These are phyloP conservation scores for Nycteola revayana DNA, from an alignment of 2,888 invertebrate genomes.

Conservation along the genomic window DNA sequence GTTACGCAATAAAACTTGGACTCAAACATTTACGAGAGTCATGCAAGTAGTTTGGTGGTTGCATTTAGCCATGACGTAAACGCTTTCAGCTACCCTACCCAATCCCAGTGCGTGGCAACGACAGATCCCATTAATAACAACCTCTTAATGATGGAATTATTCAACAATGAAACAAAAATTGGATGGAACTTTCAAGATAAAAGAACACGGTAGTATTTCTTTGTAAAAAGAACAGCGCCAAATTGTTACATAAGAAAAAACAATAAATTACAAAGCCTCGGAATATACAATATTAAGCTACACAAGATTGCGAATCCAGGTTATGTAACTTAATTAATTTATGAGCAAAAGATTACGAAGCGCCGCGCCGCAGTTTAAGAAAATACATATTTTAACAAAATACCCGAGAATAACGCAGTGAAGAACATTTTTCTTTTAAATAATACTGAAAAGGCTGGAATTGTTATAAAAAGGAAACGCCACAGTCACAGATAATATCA, in stretches of 20 bases:
- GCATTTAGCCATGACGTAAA: slow-evolving; percentile 21
- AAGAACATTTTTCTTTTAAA: too few species aligned
- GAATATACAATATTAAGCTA: slow-evolving; percentile 24
- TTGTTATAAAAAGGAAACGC: too few species aligned
- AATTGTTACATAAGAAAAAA: too few species aligned
- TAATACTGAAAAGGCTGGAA: too few species aligned
- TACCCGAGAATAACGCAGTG: background rate
- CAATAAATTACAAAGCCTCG: slow-evolving; percentile 24
- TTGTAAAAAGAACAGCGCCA: too few species aligned
- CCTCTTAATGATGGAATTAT: slow-evolving; percentile 2
- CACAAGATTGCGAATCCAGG: slow-evolving; percentile 25
- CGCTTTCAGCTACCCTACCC: slow-evolving; percentile 8
- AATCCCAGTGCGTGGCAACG: slow-evolving; percentile 4
- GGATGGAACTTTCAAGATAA: too few species aligned
- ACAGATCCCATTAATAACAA: slow-evolving; percentile 16
- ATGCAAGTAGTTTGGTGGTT: slow-evolving; percentile 20
- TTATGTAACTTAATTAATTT: slow-evolving; percentile 46
- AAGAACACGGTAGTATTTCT: too few species aligned
- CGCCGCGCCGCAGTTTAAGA: slow-evolving; percentile 28
- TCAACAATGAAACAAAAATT: too few species aligned
- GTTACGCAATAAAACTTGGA: slow-evolving; percentile 44
- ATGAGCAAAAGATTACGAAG: slow-evolving; percentile 38
- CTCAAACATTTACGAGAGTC: slow-evolving; percentile 26
- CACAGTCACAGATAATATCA: too few species aligned
- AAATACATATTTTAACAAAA: slow-evolving; percentile 24